phyloP scores from a whole-genome alignment of 2,888 invertebrate genomes.

The Balanococcus diminutus region DNA sequence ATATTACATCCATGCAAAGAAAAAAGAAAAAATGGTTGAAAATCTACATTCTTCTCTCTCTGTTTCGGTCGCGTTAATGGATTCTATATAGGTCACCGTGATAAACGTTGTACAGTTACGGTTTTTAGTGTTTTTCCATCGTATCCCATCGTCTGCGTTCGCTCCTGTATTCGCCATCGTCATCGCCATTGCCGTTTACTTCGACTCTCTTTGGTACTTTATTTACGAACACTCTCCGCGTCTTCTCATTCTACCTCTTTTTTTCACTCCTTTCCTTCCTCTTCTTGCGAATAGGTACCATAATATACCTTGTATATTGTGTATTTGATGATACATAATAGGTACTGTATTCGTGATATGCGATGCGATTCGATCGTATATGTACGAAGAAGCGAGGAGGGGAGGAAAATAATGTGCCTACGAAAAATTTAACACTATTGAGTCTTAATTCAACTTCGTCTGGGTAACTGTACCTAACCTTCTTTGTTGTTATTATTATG shows the following conservation, averaged over 20 bases:
- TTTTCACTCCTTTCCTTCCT: not conserved
- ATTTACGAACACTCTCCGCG: not conserved
- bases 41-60: too few relatives aligned
- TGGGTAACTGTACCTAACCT: too few relatives aligned
- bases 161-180: not conserved
- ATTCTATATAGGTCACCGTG: conserved; percentile 35
- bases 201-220: not conserved
- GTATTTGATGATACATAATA: too few relatives aligned
- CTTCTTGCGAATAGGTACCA: not conserved
- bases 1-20: too few relatives aligned
- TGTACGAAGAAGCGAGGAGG: too few relatives aligned
- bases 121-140: conserved; percentile 17
- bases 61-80: conserved; percentile 5
- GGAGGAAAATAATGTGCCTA: too few relatives aligned
- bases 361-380: not conserved
- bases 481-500: too few relatives aligned
- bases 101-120: conserved; percentile 16
- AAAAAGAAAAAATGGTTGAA: too few relatives aligned
- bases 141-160: too few relatives aligned
- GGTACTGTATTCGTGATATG: not conserved
- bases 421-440: not conserved
- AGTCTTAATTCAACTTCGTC: too few relatives aligned
- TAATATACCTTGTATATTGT: not conserved
- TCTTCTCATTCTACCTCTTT: not conserved
- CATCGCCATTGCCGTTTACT: not conserved